Base-by-base conservation (phyloP, 2,888 invertebrate genomes). In the Leptinotarsa tumamoca region DNA sequence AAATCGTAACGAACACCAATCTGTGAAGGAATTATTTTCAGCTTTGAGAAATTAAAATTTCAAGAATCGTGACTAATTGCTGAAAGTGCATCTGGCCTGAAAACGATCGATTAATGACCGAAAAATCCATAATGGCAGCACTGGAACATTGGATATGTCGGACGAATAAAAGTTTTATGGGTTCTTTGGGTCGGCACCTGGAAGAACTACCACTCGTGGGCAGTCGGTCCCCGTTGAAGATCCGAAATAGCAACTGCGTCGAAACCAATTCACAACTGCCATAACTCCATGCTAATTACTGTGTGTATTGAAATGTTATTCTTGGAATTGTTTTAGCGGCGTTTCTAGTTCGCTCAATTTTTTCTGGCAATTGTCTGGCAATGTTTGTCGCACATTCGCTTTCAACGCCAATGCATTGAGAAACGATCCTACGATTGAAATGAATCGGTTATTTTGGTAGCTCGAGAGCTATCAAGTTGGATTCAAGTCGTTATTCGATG, bases 201-300 rank as follows among this genome's bases (percentile, higher is more conserved):
- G 76, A 70, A 56, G 15, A 33, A 43, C 56, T 33, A 23, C 63
- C 21, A 14, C 66, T 27, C 43, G 18, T 49, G 43, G 33, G 50
- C 23, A 50, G 17, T 33, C 51, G 5, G 52, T 43, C 43, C 43
- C 43, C 13, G 21, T 71, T 15, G 51, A 63, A 43, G 61, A 70
- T 17, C 58, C 49, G 33, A 70, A 70, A 70, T 70, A 70, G 70
- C 58, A 43, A 63, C 27, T 18, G n/a, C 27, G 33, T 63, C 27
- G 27, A 63, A 63, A 33, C 63, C n/a, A 63, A 63, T 63, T 43
- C 33, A n/a, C 63, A 43, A 63, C 58, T 33, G 63, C 63, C n/a
- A 33, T 63, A 63, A 63, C 63, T 27, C 18, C 80, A 80, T 81
- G 81, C 80, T 80, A 82, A 82, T 82, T 50, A 68, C 68, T 33